Percentiles rank a stretch among this genome's conserved stretches.
Conservation (phyloP, 2,797 vertebrate genomes). For the Sylvilagus floridanus region DNA sequence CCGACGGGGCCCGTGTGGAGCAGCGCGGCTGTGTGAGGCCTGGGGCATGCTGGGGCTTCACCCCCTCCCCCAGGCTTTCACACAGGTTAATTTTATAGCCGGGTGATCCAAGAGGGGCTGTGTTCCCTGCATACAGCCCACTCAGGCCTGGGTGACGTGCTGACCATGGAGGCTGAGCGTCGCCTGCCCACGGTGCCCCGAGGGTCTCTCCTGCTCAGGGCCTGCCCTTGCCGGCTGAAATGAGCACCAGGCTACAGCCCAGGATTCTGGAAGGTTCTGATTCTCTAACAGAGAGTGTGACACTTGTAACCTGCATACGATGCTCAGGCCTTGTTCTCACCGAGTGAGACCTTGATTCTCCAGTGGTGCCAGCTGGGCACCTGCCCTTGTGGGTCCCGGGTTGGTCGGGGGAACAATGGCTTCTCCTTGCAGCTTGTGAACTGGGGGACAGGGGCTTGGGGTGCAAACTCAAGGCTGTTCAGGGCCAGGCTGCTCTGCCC, state of each 20-base stretch:
- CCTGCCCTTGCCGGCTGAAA: background rate
- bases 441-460: no score
- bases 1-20: background rate
- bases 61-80: background rate
- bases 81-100: background rate
- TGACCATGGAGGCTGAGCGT: background rate
- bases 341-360: no score
- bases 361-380: background rate
- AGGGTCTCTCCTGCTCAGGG: background rate
- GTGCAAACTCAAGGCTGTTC: no score
- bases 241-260: background rate
- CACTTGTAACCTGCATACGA: background rate
- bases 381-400: no score
- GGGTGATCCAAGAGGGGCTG: background rate
- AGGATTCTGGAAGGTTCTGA: background rate
- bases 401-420: background rate
- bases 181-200: fast-evolving
- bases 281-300: background rate
- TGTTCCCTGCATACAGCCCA: background rate
- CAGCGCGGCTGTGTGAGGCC: fast-evolving
- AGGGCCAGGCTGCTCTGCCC: no score
- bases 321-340: background rate
- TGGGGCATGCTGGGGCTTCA: background rate
- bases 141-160: no score
- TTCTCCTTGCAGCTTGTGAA: background rate